Evolutionary conservation across 2,797 vertebrate species (phyloP), one percentile per base, ranked within the genome.

Genomic region (Pangasius djambal): DNA sequence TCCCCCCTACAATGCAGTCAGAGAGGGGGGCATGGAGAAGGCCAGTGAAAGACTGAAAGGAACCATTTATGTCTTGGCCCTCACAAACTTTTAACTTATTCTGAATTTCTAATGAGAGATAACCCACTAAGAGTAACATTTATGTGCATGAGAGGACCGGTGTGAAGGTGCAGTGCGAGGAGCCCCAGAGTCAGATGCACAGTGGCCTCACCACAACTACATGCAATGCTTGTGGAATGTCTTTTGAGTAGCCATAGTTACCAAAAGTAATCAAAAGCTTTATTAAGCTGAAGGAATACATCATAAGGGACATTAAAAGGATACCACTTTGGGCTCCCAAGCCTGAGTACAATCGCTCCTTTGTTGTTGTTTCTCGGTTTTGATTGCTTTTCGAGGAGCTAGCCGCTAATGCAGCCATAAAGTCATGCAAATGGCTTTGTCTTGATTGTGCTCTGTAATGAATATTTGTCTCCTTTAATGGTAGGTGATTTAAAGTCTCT

Each of bases 241-340:
- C 93, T 95, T 94, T 94, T 92, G 48, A 92, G 94, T 95, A 94
- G 92, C 95, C 94, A 96, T 95, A 94, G 96, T 94, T 94, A 97
- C 96, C 94, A 87, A 93, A 95, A 94, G 94, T 96, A 96, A 97
- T 96, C 95, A 96, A 96, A 96, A 96, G 95, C 95, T 96, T 96
- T 96, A 96, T 96, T 96, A 96, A 96, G 95, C 95, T 95, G 93
- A 93, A 94, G 93, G 94, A 95, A 95, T 95, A 96, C 94, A 96
- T 96, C 95, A 96, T 96, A 95, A 96, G 94, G 95, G 94, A 96
- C 96, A 95, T 96, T 96, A 96, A 96, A 96, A 94, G 95, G 95
- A 95, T 95, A 95, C 93, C 94, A 95, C 91, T 87, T 94, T 92
- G 92, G 93, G 94, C 94, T 96, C 94, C 94, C 95, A 94, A 94